Base-by-base conservation (phyloP, 2,113 vertebrate genomes). In the Oenanthe oenanthe region DNA sequence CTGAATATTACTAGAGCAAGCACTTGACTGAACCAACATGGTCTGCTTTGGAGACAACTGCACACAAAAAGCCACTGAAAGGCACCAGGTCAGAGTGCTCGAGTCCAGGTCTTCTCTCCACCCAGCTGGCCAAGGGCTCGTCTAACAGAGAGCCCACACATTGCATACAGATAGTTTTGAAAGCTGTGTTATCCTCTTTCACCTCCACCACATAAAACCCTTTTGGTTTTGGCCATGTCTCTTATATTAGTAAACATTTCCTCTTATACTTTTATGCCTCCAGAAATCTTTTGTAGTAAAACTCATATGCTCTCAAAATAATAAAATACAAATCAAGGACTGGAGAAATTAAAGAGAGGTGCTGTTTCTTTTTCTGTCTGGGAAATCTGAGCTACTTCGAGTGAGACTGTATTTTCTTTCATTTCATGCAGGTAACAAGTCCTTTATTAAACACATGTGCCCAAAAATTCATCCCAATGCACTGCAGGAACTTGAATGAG, bases 401-500 rank as follows among this genome's bases (percentile, higher is more conserved):
- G 45, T 34, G 62, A 94, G 2, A n/a, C 24, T 73, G 17, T 38
- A 57, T 68, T 81, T 85, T 89, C 34, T 62, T 89, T 76, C 36
- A 88, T 62, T 94, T 85, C 38, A 66, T 22, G 13, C 17, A 76
- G 50, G 53, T 89, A 90, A 88, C 32, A 57, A 89, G 38, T 19
- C 25, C 88, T 95, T 82, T 62, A 91, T 83, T 94, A 91, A 91
- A 88, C 54, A 88, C 89, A 79, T 66, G 81, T 94, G 87, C 60
- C 74, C 60, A 70, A 85, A 94, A 85, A 70, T 43, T 68, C 71
- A 82, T 92, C 91, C 78, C 74, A 93, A 54, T 65, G n/a, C 78
- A 85, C 77, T 70, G 77, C 70, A 86, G 62, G 43, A 95, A 95
- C 95, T 95, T 91, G 84, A 95, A 95, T 56, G 71, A 96, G 47